Evolutionary conservation across 2,888 invertebrate genomes (phyloP).

Genomic region (Heliconius hortense): DNA sequence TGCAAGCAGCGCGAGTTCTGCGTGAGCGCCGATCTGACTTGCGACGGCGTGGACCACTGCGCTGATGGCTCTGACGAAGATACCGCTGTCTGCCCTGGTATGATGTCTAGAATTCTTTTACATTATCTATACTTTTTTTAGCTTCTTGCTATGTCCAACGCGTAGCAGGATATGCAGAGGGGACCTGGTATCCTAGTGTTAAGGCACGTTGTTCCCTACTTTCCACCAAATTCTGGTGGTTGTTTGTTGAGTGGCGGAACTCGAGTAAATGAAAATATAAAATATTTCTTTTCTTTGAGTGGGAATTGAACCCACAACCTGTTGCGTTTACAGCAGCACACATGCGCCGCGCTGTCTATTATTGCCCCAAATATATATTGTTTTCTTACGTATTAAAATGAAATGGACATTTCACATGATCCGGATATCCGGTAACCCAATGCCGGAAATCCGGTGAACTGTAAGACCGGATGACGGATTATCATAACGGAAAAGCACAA

Average conservation of each 20-base stretch:
- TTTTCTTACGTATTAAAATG: background rate
- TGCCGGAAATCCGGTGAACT: constrained; percentile 12
- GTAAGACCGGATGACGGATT: constrained; percentile 8
- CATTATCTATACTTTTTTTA: background rate
- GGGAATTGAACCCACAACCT: too few relatives aligned
- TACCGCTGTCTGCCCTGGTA: constrained; percentile 93
- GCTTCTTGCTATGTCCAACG: background rate
- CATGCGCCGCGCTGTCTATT: too few relatives aligned
- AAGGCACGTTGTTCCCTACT: background rate
- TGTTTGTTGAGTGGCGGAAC: background rate
- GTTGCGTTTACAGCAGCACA: too few relatives aligned
- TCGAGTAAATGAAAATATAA: background rate
- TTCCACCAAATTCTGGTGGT: background rate
- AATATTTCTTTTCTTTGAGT: too few relatives aligned
- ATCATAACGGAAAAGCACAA: constrained; percentile 11
- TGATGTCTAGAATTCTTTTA: background rate
- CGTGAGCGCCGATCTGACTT: constrained; percentile 94
- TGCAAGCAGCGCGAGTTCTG: constrained; percentile 95
- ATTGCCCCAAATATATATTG: background rate
- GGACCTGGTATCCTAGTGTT: background rate
- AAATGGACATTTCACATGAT: background rate
- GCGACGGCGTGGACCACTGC: constrained; percentile 96
- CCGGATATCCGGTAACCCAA: constrained; percentile 6
- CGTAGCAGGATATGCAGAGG: background rate
- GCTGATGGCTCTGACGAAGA: constrained; percentile 96